Evolutionary conservation across 2,113 vertebrate species (phyloP).

Genomic region (Dissostichus mawsoni): DNA sequence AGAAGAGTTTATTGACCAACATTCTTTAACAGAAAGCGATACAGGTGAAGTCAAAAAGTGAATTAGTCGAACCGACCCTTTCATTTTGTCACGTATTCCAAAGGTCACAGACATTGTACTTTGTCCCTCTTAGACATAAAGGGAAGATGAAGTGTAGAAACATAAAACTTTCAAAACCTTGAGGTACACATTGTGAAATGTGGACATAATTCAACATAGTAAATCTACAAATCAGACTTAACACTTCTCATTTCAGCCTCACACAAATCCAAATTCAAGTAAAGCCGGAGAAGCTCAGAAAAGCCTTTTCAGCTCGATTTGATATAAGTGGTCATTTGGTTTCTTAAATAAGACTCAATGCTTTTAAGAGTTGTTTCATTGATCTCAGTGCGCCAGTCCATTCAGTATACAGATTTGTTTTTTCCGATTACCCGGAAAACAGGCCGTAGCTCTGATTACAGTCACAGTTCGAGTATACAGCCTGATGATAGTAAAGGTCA

Average conservation of each 20-base stretch:
- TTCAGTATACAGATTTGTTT: conserved; percentile 16
- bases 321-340: conserved; percentile 6
- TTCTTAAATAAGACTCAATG: conserved; percentile 13
- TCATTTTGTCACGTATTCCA: conserved; percentile 25
- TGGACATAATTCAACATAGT: conserved; percentile 4
- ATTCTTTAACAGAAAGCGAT: background rate
- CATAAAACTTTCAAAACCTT: conserved; percentile 15
- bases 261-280: background rate
- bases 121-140: conserved; percentile 10
- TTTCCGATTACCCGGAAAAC: conserved; percentile 17
- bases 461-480: conserved; percentile 40
- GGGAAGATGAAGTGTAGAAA: conserved; percentile 28
- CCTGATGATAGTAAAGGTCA: conserved; percentile 40
- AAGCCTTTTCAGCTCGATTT: background rate
- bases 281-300: conserved; percentile 14
- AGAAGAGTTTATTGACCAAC: background rate
- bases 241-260: conserved; percentile 9
- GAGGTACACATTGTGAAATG: conserved; percentile 6
- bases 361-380: conserved; percentile 23
- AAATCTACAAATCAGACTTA: background rate
- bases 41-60: conserved; percentile 6
- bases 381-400: background rate
- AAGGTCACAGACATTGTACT: conserved; percentile 58
- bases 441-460: conserved; percentile 15
- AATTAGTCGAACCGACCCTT: conserved; percentile 21